Percentiles rank a stretch among this genome's conserved stretches.
These are phyloP conservation scores for Apolygus lucorum DNA, from an alignment of 1,140 invertebrate species.

Conservation along the genomic window DNA sequence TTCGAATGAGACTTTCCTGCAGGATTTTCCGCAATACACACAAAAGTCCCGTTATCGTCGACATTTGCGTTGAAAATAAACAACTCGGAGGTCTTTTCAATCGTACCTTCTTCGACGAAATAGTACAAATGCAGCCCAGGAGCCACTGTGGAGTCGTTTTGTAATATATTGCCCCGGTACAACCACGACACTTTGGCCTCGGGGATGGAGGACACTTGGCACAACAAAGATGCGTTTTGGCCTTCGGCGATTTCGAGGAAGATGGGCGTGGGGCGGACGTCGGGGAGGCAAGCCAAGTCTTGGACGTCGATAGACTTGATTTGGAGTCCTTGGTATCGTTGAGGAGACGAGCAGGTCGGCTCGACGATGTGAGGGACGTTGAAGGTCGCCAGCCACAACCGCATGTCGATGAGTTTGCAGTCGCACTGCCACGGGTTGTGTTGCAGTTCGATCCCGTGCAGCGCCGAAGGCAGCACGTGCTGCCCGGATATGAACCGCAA, in stretches of 20 bases:
- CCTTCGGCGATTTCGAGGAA: slow-evolving; percentile 68
- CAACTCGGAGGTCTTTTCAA: slow-evolving; percentile 63
- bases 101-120: slow-evolving; percentile 55
- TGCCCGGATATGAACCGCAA: slow-evolving; percentile 58
- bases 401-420: slow-evolving; percentile 64
- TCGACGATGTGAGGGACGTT: slow-evolving; percentile 59
- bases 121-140: slow-evolving; percentile 55
- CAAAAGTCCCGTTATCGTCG: slow-evolving; percentile 71
- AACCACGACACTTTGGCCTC: slow-evolving; percentile 69
- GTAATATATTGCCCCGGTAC: slow-evolving; percentile 62
- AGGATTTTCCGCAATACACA: slow-evolving; percentile 70
- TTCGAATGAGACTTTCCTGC: slow-evolving; percentile 66
- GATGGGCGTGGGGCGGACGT: slow-evolving; percentile 54
- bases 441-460: slow-evolving; percentile 70
- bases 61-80: slow-evolving; percentile 62
- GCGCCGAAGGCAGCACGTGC: slow-evolving; percentile 57
- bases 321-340: slow-evolving; percentile 51
- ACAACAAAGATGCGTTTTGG: slow-evolving; percentile 66
- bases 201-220: slow-evolving; percentile 66
- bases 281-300: slow-evolving; percentile 74
- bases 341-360: slow-evolving; percentile 64
- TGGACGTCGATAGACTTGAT: slow-evolving; percentile 58
- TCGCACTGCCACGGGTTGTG: slow-evolving; percentile 85
- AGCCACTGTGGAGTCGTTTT: slow-evolving; percentile 56
- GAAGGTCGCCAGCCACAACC: slow-evolving; percentile 65